Base-by-base conservation (phyloP, 2,113 vertebrate species). In the Pteropus alecto region DNA sequence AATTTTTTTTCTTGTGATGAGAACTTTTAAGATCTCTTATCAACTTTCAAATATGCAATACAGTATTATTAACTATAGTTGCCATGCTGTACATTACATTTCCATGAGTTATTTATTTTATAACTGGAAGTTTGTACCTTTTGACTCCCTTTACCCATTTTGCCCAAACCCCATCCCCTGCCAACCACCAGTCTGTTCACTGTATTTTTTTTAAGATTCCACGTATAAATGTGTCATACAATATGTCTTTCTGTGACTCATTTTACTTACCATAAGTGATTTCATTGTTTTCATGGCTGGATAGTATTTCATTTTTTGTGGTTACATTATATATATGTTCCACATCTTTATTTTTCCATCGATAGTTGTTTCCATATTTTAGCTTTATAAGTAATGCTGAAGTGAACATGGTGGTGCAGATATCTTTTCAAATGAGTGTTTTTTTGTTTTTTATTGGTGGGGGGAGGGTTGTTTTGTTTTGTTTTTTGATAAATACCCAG, bases 111-210 rank as follows among this genome's bases (percentile, higher is more conserved):
- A 21, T 4, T 26, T 67, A 21, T 41, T 86, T 70, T 71, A 21
- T 41, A 43, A 33, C 38, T 73, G 30, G 9, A 60, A 46, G 13
- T 60, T 74, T 46, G 38, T n/a, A 74, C 54, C 54, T 73, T 58
- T 87, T 43, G 38, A 60, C 41, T 14, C 5, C 8, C 19, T 51
- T 76, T 6, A 63, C 22, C 30, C 30, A 6, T 76, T 63, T 60
- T 28, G 71, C 38, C 15, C 24, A 35, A 8, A 0, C 3, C 30
- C 4, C 15, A 14, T 33, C 9, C 9, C 48, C 21, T 19, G 0
- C 54, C 3, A 56, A 11, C 35, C 28, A 60, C 35, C 85, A 33
- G 2, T 73, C 68, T 60, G 19, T 60, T 73, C 13, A 22, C 13
- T 61, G 24, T 28, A 7, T 65, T 5, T 56, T 30, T 71, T 33